A percentile compares a stretch with the other conserved stretches of the same genome.
phyloP scores from a whole-genome alignment of 2,113 vertebrate genomes.

The Brachirus orientalis region DNA sequence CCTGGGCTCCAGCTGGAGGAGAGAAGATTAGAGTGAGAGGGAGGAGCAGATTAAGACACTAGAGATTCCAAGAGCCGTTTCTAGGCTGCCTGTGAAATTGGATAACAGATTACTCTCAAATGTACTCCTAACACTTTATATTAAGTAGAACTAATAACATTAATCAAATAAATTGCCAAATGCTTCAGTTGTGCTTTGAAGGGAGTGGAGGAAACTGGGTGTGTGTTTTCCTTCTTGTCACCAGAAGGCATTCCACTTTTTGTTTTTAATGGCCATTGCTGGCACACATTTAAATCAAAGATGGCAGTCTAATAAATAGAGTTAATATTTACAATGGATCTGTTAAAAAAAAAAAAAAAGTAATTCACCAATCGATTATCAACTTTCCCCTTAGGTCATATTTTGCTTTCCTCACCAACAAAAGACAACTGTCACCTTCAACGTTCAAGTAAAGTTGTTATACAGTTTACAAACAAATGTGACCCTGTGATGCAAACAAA shows the following conservation, averaged over 20 bases:
- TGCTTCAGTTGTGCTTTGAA: slow-evolving; percentile 54
- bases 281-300: no score
- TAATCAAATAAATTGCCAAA: slow-evolving; percentile 70
- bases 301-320: no score
- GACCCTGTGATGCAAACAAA: no score
- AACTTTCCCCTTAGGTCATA: no score
- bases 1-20: slow-evolving; percentile 69
- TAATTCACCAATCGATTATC: no score
- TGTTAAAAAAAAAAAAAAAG: no score
- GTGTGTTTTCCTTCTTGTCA: slow-evolving; percentile 22
- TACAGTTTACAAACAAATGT: no score
- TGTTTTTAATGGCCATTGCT: no score
- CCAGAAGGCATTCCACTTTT: background rate
- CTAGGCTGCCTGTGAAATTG: slow-evolving; percentile 76
- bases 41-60: slow-evolving; percentile 67
- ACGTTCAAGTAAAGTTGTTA: no score
- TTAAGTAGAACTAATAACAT: slow-evolving; percentile 77
- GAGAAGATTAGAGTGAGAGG: slow-evolving; percentile 70
- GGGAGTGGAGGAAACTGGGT: slow-evolving; percentile 30
- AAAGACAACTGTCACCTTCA: no score
- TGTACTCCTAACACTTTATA: slow-evolving; percentile 69
- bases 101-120: slow-evolving; percentile 77
- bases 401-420: no score
- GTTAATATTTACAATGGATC: no score
- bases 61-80: slow-evolving; percentile 68